Evolutionary conservation across 2,797 vertebrate species (phyloP), one percentile per base, ranked within the genome.

Genomic region (Fistularia commersonii): DNA sequence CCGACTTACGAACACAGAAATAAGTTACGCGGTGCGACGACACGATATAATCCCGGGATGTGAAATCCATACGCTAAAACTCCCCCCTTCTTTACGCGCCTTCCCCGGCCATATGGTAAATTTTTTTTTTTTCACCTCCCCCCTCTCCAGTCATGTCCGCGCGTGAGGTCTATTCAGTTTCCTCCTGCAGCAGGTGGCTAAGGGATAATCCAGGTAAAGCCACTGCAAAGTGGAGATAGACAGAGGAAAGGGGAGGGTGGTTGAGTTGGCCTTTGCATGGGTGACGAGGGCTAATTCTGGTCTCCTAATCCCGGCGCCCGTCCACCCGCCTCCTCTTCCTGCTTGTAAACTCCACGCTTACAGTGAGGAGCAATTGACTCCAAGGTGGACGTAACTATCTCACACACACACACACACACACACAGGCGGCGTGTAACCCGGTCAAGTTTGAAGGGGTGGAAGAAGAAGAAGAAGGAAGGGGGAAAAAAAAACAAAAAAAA

Each of bases 181-280:
- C 74, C 69, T 84, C 63, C 41, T 58, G 64, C 2, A 90, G 90
- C 92, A 95, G 93, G 89, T 94, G 93, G 91, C 85, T 57, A 53
- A 76, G 61, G 81, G 93, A 93, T 95, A 93, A 93, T 92, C 46
- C 87, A 93, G 87, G 90, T 91, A 91, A 94, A 91, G 91, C 93
- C 89, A 93, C 87, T 82, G 84, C 88, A 78, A 86, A 90, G 74
- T 83, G 80, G 82, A 81, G 76, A 72, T 62, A 53, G 68, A 67
- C 54, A 54, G 60, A 76, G 58, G 66, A 66, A 62, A 59, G 67
- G 51, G 64, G 74, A 60, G 72, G 70, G 48, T 39, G 60, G 57
- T 70, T 61, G 69, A 61, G 60, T 61, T 66, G 75, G 80, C 80
- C 78, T 75, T 66, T 80, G 73, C 61, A 66, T 84, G 85, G 86